phyloP scores from a whole-genome alignment of 2,797 vertebrate genomes.

The Psittacula derbiana region DNA sequence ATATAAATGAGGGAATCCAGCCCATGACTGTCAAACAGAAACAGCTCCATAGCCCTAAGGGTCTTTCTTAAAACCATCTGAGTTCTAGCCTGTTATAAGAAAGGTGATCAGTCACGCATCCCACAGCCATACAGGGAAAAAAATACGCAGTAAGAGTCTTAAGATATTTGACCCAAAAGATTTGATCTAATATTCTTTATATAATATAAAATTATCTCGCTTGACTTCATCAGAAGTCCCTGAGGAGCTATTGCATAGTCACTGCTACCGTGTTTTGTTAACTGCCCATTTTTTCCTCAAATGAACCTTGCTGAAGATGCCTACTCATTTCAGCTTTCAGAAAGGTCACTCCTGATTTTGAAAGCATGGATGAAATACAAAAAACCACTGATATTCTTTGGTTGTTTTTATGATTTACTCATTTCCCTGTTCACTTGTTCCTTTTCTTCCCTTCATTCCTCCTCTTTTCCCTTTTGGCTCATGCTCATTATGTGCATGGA shows the following conservation, averaged over 20 bases:
- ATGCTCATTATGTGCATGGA: constrained; percentile 2
- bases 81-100: neutral
- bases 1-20: constrained; percentile 71
- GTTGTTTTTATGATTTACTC: neutral
- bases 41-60: constrained; percentile 44
- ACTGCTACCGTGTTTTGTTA: constrained; percentile 38
- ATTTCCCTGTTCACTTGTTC: neutral
- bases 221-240: constrained; percentile 57
- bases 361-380: neutral
- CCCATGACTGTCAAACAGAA: constrained; percentile 54
- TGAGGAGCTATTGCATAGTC: constrained; percentile 26
- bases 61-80: constrained; percentile 47
- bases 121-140: neutral
- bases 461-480: constrained; percentile 4
- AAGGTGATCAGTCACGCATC: constrained; percentile 55
- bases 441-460: neutral
- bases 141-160: constrained; percentile 10
- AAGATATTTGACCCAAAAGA: constrained; percentile 52
- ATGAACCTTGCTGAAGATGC: constrained; percentile 54
- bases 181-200: constrained; percentile 63
- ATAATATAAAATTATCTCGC: constrained; percentile 54
- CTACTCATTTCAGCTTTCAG: constrained; percentile 26
- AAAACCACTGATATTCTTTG: neutral
- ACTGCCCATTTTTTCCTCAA: constrained; percentile 50
- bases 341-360: constrained; percentile 15